A percentile compares a stretch with the other conserved stretches of the same genome.
phyloP scores from a whole-genome alignment of 2,113 vertebrate species.

The Hoplias malabaricus region DNA sequence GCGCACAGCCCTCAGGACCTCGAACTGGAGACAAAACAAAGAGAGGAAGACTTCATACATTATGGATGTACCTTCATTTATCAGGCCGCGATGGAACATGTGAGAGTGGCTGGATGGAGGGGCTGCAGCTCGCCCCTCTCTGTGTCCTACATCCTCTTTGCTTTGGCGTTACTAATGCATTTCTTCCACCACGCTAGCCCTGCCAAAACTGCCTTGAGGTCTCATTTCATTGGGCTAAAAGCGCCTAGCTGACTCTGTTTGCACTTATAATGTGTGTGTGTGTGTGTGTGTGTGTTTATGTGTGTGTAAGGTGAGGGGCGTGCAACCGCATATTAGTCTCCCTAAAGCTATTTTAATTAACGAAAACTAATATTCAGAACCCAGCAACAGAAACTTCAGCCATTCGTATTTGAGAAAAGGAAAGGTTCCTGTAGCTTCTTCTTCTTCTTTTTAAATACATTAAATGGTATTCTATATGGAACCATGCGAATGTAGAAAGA shows the following conservation, averaged over 20 bases:
- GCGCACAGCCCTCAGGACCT: constrained; percentile 31
- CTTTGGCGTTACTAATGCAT: constrained; percentile 59
- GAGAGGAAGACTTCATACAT: constrained; percentile 37
- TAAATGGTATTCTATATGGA: no score
- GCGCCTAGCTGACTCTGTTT: constrained; percentile 42
- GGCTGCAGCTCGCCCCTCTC: constrained; percentile 42
- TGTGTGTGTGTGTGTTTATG: constrained; percentile 13
- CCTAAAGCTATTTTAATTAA: constrained; percentile 44
- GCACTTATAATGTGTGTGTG: constrained; percentile 21
- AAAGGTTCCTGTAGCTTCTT: no score
- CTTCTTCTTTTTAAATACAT: no score
- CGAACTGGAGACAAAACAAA: constrained; percentile 37
- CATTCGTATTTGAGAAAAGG: constrained; percentile 3
- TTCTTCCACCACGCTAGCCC: constrained; percentile 53
- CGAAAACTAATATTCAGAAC: constrained; percentile 1
- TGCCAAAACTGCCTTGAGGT: constrained; percentile 58
- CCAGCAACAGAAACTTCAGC: not conserved
- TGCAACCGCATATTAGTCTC: constrained; percentile 38
- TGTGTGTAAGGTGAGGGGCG: not conserved
- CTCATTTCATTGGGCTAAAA: constrained; percentile 50
- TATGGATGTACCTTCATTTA: constrained; percentile 42
- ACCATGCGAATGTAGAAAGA: no score
- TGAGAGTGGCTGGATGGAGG: constrained; percentile 9
- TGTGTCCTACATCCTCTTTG: constrained; percentile 52
- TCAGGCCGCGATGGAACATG: constrained; percentile 26